Conservation (phyloP, 64 coral and sea anemone genomes). For the Pachyseris speciosa region DNA sequence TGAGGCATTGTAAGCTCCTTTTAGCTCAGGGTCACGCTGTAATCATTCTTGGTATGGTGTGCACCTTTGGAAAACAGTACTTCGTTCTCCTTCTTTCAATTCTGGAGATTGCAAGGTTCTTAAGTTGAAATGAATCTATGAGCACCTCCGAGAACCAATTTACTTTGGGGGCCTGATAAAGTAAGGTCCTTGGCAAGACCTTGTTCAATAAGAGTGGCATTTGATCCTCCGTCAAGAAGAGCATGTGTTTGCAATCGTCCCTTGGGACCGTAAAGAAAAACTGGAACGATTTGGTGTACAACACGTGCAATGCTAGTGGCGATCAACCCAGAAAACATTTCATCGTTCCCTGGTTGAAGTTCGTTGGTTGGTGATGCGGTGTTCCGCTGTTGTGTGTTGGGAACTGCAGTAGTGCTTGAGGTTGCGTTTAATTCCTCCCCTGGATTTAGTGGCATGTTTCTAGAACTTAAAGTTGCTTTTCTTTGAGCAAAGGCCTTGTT, state of each 20-base stretch:
- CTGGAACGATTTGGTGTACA: not conserved
- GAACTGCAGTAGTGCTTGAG: not conserved
- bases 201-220: not conserved
- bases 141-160: too few species aligned
- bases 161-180: too few species aligned
- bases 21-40: not conserved
- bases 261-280: not conserved
- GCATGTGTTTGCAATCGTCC: not conserved
- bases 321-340: too few species aligned
- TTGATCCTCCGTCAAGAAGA: not conserved
- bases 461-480: too few species aligned
- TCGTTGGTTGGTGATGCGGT: not conserved
- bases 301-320: not conserved
- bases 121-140: too few species aligned
- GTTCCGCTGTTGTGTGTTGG: not conserved
- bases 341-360: not conserved
- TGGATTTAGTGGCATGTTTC: not conserved
- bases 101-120: too few species aligned
- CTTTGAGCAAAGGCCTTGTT: not conserved
- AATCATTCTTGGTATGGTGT: constrained; percentile 10
- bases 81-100: not conserved
- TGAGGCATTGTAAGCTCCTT: not conserved
- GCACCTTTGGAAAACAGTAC: not conserved
- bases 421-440: not conserved
- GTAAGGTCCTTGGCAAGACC: not conserved